Evolutionary conservation across 2,888 invertebrate species (phyloP).

Genomic region (Phengaris alcon): DNA sequence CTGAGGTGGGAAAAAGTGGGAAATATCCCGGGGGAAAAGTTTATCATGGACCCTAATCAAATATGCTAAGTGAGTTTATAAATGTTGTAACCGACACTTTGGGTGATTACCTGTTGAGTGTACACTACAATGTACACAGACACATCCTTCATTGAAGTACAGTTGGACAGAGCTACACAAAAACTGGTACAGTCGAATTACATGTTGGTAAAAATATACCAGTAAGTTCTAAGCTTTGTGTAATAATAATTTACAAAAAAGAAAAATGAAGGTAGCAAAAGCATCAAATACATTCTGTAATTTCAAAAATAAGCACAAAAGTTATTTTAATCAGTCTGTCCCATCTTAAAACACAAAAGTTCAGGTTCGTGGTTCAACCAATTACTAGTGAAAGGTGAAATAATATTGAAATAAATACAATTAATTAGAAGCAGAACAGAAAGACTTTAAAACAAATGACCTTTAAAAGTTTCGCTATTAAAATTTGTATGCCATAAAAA

Average conservation of each 20-base stretch:
- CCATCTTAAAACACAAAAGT: too few species aligned
- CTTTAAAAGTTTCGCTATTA: not conserved
- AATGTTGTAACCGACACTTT: constrained; percentile 33
- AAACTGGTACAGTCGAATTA: not conserved
- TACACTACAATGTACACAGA: constrained; percentile 7
- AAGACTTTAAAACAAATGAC: not conserved
- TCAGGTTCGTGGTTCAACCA: too few species aligned
- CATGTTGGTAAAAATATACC: too few species aligned
- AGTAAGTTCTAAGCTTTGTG: too few species aligned
- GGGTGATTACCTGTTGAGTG: constrained; percentile 19
- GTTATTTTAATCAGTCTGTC: too few species aligned
- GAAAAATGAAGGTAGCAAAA: too few species aligned
- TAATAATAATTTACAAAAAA: too few species aligned
- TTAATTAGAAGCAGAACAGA: not conserved
- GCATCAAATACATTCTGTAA: too few species aligned
- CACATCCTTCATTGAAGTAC: constrained; percentile 19
- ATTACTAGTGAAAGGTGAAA: too few species aligned
- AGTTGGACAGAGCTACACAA: not conserved
- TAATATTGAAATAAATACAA: not conserved
- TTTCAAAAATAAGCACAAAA: too few species aligned
- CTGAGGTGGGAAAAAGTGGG: constrained; percentile 25
- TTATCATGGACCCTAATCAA: constrained; percentile 54
- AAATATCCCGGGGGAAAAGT: constrained; percentile 45
- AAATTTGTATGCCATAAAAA: not conserved
- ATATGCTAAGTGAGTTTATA: constrained; percentile 50